Conservation (phyloP, 2,888 invertebrate species). For the Pterostichus niger region DNA sequence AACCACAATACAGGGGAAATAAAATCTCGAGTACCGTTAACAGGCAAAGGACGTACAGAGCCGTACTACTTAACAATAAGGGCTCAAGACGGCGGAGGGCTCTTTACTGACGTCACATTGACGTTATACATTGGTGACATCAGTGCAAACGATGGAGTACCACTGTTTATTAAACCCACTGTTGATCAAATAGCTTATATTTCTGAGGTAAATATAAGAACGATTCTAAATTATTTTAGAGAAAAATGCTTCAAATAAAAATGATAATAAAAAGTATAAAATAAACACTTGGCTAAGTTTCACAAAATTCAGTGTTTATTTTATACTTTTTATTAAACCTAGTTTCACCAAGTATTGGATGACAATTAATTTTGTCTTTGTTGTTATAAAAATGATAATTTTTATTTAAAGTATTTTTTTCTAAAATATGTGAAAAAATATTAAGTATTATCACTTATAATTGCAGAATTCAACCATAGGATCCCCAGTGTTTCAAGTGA, state of each 20-base stretch:
- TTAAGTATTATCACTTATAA: not conserved
- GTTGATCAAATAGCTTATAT: conserved; percentile 85
- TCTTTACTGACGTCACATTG: conserved; percentile 82
- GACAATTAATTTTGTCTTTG: too few species aligned
- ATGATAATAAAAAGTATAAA: too few species aligned
- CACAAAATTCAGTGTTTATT: too few species aligned
- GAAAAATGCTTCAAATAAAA: too few species aligned
- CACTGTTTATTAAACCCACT: conserved; percentile 85
- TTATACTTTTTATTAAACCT: too few species aligned
- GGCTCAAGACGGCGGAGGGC: conserved; percentile 85
- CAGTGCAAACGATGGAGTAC: conserved; percentile 89
- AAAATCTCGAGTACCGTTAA: conserved; percentile 82
- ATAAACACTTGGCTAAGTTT: too few species aligned
- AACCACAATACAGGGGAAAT: conserved; percentile 84
- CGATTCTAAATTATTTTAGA: not conserved
- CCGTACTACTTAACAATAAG: conserved; percentile 85
- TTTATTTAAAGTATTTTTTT: too few species aligned
- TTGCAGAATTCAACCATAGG: conserved; percentile 85
- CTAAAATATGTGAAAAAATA: too few species aligned
- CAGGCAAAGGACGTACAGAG: conserved; percentile 87
- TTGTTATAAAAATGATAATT: too few species aligned
- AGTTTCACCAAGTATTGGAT: too few species aligned
- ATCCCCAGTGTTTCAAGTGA: conserved; percentile 86
- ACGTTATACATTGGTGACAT: conserved; percentile 88
- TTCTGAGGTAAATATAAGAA: conserved; percentile 80